phyloP scores from a whole-genome alignment of 1,140 invertebrate species.

The Zaprionus camerounensis region DNA sequence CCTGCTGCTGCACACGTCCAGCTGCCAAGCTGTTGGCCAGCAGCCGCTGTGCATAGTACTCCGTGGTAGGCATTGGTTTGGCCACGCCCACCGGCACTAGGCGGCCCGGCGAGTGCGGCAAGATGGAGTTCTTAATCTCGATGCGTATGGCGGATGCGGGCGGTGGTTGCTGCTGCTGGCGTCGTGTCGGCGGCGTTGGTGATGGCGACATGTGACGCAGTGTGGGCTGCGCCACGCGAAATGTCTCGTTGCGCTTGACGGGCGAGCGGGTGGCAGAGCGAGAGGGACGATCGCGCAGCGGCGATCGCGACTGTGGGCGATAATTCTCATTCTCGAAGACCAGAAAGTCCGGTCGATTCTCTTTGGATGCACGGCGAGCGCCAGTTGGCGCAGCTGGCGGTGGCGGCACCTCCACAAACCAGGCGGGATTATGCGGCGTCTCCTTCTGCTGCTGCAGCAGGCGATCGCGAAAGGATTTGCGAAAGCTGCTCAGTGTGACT shows the following conservation, averaged over 20 bases:
- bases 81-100: constrained; percentile 80
- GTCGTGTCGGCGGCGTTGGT: constrained; percentile 20
- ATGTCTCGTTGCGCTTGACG: constrained; percentile 82
- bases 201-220: constrained; percentile 53
- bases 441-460: constrained; percentile 76
- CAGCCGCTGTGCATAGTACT: constrained; percentile 66
- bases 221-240: constrained; percentile 63
- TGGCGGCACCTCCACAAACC: constrained; percentile 80
- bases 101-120: constrained; percentile 70
- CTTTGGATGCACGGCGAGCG: constrained; percentile 53
- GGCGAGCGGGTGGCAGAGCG: constrained; percentile 74
- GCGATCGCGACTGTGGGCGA: constrained; percentile 75
- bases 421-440: constrained; percentile 76
- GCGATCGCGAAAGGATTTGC: constrained; percentile 81
- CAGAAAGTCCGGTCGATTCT: constrained; percentile 76
- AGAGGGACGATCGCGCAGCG: constrained; percentile 64
- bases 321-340: constrained; percentile 82
- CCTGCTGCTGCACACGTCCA: neutral
- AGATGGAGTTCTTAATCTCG: constrained; percentile 82
- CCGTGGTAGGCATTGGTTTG: constrained; percentile 76
- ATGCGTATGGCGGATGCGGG: constrained; percentile 70
- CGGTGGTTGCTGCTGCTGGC: neutral
- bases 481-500: constrained; percentile 80
- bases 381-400: constrained; percentile 13
- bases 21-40: constrained; percentile 44